Base-by-base conservation (phyloP, 1,140 invertebrate genomes). In the Rhopalosiphum padi region DNA sequence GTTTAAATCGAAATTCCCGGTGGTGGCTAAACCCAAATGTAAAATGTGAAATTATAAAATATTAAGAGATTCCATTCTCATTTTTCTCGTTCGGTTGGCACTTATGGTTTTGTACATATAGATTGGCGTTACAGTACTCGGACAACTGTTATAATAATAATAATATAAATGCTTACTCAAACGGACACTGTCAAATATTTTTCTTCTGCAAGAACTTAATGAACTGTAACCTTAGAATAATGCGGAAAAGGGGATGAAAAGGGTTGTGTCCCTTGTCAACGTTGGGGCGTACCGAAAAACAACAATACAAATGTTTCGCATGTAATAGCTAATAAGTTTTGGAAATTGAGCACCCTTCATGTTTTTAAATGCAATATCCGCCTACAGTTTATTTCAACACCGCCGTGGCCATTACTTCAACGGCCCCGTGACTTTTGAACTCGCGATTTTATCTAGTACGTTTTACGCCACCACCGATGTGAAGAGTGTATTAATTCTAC, bases 291-390 rank as follows among this genome's bases (percentile, higher is more conserved):
- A 68, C 55, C n/a, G 37, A 68, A 60, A 90, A 90, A 90, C 60
- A 82, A 46, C 90, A 77, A 77, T 91, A 68, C 60, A 82, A 91
- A 91, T 48, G 90, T 43, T 48, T 48, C 90, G 90, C 53, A 30
- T 82, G 41, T 77, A 91, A 82, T 91, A 82, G 60, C 90, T 91
- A 91, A 91, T 91, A 91, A 68, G 60, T 77, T 91, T 91, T 21
- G 55, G 23, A 91, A 43, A 77, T 77, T 68, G 53, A 68, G 41
- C 60, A 77, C 60, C 90, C 90, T 60, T 43, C 89, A 90, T 41
- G 89, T 91, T 91, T 91, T 91, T 46, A 77, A 91, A 77, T 77
- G 60, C 60, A 91, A 91, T 91, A 68, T 91, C 90, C 90, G 90
- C 41, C 43, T n/a, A 51, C 30, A 51, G 86, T 88, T 48, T 51